These are phyloP conservation scores for Triplophysa bombifrons DNA, from an alignment of 2,797 vertebrate genomes.

Conservation along the genomic window DNA sequence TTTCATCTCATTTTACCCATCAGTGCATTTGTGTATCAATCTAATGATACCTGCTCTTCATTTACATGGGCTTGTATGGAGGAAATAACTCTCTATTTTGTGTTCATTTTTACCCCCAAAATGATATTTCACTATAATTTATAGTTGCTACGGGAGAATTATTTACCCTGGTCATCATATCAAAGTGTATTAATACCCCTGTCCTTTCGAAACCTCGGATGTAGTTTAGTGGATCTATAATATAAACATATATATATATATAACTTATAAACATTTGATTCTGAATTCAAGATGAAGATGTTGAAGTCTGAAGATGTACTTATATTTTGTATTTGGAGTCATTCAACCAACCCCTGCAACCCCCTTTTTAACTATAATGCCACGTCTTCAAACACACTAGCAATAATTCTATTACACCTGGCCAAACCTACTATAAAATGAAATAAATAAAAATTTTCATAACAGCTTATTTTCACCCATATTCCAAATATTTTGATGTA, in stretches of 20 bases:
- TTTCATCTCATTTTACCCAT: slow-evolving; percentile 53
- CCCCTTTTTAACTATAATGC: background rate
- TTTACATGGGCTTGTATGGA: background rate
- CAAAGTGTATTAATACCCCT: too few species aligned
- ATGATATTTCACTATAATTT: too few species aligned
- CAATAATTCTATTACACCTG: background rate
- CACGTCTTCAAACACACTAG: background rate
- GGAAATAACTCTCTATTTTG: background rate
- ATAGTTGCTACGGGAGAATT: too few species aligned
- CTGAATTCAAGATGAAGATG: background rate
- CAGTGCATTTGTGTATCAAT: slow-evolving; percentile 49
- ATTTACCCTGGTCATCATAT: too few species aligned
- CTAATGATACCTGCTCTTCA: slow-evolving; percentile 54
- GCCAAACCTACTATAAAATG: background rate
- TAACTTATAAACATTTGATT: background rate
- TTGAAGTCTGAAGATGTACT: too few species aligned
- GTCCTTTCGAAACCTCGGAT: too few species aligned
- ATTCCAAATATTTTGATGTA: background rate
- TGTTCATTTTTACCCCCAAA: too few species aligned
- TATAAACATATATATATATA: too few species aligned
- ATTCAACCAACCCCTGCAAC: background rate
- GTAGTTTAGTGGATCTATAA: background rate
- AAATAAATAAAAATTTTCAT: background rate
- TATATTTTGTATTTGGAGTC: background rate
- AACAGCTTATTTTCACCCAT: background rate